Evolutionary conservation across 2,113 vertebrate genomes (phyloP).

Genomic region (Xenopus tropicalis): DNA sequence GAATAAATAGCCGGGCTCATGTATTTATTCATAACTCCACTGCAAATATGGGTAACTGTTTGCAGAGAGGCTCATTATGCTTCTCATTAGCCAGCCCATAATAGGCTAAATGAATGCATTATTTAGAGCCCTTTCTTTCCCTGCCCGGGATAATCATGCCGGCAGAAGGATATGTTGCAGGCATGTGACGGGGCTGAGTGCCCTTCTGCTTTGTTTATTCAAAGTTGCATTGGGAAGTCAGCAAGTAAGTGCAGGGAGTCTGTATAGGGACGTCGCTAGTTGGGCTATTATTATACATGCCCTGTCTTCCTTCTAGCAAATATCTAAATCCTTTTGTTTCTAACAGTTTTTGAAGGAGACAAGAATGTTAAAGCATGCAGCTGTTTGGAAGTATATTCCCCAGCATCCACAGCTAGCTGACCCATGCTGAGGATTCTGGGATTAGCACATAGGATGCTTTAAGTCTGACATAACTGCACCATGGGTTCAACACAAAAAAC

Average conservation of each 20-base stretch:
- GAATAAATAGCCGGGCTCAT: not conserved
- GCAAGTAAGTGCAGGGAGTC: not conserved
- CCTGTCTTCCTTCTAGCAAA: not conserved
- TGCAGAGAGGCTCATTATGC: not conserved
- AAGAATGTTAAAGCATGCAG: no score
- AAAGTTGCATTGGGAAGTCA: not conserved
- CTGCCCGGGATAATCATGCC: constrained; percentile 6
- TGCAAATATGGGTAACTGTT: not conserved
- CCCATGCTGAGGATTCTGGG: not conserved
- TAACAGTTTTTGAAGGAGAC: not conserved
- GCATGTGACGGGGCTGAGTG: constrained; percentile 6
- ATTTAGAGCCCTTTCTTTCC: constrained; percentile 4
- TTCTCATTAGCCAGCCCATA: not conserved
- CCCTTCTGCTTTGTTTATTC: constrained; percentile 20
- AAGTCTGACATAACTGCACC: no score
- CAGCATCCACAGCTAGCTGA: no score
- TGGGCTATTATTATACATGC: not conserved
- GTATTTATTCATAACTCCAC: not conserved
- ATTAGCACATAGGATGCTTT: not conserved
- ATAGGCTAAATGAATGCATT: constrained; percentile 1
- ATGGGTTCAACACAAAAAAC: no score
- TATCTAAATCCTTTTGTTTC: not conserved
- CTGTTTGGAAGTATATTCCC: no score
- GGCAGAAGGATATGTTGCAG: constrained; percentile 17
- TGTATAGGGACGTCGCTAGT: not conserved